phyloP scores from a whole-genome alignment of 2,888 invertebrate species.

The Mesopsocus fuscifrons region DNA sequence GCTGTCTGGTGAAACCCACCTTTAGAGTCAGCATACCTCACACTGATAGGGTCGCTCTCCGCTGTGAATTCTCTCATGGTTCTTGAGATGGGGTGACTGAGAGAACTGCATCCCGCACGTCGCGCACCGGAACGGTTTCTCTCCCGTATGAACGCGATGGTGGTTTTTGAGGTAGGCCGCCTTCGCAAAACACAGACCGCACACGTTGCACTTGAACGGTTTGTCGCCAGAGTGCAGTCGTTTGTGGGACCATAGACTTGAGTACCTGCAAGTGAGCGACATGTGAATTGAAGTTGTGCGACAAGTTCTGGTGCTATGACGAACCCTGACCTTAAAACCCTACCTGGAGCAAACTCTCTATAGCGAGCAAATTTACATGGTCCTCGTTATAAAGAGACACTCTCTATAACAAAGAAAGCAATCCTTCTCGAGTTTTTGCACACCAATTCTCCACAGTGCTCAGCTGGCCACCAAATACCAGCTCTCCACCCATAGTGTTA shows the following conservation, averaged over 20 bases:
- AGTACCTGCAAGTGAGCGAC: constrained; percentile 44
- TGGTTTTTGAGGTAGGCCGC: constrained; percentile 82
- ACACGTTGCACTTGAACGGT: constrained; percentile 75
- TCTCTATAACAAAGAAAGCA: too few species aligned
- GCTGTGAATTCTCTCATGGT: constrained; percentile 74
- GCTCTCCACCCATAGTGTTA: too few species aligned
- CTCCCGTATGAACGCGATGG: constrained; percentile 66
- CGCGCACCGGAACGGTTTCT: constrained; percentile 41
- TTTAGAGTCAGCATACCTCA: constrained; percentile 31
- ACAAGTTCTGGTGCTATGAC: too few species aligned
- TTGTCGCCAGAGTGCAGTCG: constrained; percentile 67
- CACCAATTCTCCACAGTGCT: too few species aligned
- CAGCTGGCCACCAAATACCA: too few species aligned
- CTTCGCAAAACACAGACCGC: constrained; percentile 73
- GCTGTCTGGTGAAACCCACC: neutral
- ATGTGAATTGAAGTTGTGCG: too few species aligned
- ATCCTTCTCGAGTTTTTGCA: too few species aligned
- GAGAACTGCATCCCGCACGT: constrained; percentile 84
- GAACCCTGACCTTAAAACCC: too few species aligned
- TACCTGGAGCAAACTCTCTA: too few species aligned
- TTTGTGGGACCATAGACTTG: constrained; percentile 77
- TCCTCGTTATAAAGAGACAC: too few species aligned
- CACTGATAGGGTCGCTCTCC: constrained; percentile 77
- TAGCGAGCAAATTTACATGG: too few species aligned
- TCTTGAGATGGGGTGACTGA: constrained; percentile 72